Percentiles rank a stretch among this genome's conserved stretches.
Conservation (phyloP, 2,888 invertebrate genomes). For the Erpobdella octoculata region DNA sequence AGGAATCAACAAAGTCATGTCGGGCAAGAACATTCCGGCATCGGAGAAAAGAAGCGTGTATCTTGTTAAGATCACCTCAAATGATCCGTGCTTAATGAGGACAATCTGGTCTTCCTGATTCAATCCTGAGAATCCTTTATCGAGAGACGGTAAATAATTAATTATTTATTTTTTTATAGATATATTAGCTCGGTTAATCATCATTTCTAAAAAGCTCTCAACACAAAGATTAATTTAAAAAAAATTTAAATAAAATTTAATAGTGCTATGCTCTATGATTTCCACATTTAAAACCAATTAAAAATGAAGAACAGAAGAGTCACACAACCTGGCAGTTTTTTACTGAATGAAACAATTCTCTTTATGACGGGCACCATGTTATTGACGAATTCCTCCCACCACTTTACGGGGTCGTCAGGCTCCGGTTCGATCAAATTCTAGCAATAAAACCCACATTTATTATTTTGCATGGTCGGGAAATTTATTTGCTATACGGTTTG, state of each 20-base stretch:
- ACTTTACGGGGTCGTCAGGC: constrained; percentile 19
- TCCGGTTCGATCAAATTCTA: background rate
- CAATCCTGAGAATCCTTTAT: constrained; percentile 46
- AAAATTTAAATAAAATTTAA: too few relatives aligned
- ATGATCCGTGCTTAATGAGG: constrained; percentile 51
- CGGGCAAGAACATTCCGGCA: constrained; percentile 48
- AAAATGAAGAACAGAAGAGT: too few relatives aligned
- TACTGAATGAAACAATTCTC: constrained; percentile 50
- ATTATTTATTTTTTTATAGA: background rate
- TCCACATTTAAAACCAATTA: too few relatives aligned
- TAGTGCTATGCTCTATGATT: too few relatives aligned
- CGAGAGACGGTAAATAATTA: background rate
- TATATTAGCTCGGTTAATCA: too few relatives aligned
- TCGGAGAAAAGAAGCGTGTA: constrained; percentile 47
- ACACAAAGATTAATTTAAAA: too few relatives aligned
- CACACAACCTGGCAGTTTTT: constrained; percentile 47
- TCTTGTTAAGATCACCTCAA: constrained; percentile 48
- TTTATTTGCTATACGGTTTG: too few relatives aligned
- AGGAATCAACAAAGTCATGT: constrained; percentile 39
- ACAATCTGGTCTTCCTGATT: constrained; percentile 49
- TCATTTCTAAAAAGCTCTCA: too few relatives aligned
- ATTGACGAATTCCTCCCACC: constrained; percentile 43
- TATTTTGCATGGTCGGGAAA: too few relatives aligned
- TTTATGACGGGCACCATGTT: constrained; percentile 50
- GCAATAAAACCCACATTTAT: background rate